Evolutionary conservation across 1,140 invertebrate species (phyloP).

Genomic region (Ostrea denselamellosa): DNA sequence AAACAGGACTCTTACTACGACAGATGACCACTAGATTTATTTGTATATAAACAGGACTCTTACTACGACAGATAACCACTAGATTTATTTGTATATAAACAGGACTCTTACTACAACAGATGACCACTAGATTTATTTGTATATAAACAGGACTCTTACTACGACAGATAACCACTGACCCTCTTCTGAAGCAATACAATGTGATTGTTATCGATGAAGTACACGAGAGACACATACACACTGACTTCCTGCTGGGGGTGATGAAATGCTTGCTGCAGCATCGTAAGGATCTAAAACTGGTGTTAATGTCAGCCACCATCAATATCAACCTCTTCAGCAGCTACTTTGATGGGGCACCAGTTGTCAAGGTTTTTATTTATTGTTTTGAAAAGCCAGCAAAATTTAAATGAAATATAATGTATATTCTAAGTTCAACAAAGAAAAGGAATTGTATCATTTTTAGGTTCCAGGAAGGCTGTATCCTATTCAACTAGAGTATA

Average conservation of each 20-base stretch:
- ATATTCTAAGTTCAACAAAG: too few species aligned
- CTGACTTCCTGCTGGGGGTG: slow-evolving; percentile 96
- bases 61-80: too few species aligned
- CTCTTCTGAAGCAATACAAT: slow-evolving; percentile 77
- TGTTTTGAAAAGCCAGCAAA: too few species aligned
- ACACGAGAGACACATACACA: slow-evolving; percentile 96
- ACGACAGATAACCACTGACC: slow-evolving; percentile 84
- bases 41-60: too few species aligned
- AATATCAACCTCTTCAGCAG: slow-evolving; percentile 95
- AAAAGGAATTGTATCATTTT: background rate
- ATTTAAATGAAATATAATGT: too few species aligned
- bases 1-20: too few species aligned
- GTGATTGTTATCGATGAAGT: slow-evolving; percentile 78
- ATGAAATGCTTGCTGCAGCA: slow-evolving; percentile 93
- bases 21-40: too few species aligned
- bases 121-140: background rate
- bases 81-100: too few species aligned
- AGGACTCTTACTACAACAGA: too few species aligned
- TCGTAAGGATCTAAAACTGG: slow-evolving; percentile 90
- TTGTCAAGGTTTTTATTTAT: slow-evolving; percentile 67
- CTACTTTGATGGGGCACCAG: slow-evolving; percentile 88
- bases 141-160: slow-evolving; percentile 85
- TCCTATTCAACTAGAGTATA: slow-evolving; percentile 94
- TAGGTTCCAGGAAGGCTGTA: slow-evolving; percentile 95
- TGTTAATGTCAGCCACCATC: slow-evolving; percentile 99